Evolutionary conservation across 37 sponge, comb jelly and placozoan genomes (phyloP).

Genomic region (Chondrilla cf. caribensis): DNA sequence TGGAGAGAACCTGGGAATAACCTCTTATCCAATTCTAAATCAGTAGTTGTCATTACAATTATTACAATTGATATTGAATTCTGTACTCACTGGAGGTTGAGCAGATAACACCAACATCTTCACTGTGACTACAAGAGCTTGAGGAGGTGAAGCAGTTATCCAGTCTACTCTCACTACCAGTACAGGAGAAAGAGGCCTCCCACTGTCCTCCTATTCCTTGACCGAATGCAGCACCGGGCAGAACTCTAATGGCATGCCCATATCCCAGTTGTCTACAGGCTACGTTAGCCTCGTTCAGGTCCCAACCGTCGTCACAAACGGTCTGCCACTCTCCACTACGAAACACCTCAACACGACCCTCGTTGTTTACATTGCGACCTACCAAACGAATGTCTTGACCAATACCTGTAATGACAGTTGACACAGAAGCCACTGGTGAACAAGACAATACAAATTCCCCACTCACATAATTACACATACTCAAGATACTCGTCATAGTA

Average conservation of each 20-base stretch:
- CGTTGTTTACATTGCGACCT: neutral
- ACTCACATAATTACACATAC: too few species aligned
- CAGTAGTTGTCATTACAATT: too few species aligned
- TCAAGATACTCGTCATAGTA: too few species aligned
- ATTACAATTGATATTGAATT: too few species aligned
- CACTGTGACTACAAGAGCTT: neutral
- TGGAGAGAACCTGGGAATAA: too few species aligned
- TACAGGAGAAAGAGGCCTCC: neutral
- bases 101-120: conserved; percentile 14
- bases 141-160: neutral
- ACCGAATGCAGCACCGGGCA: conserved; percentile 2
- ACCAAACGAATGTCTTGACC: conserved; percentile 5
- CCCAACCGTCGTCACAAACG: conserved; percentile 13
- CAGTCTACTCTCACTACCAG: neutral
- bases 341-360: conserved; percentile 32
- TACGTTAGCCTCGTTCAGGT: conserved; percentile 1
- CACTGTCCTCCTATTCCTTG: conserved; percentile 15
- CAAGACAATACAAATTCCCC: too few species aligned
- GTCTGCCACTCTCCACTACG: conserved; percentile 14
- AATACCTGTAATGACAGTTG: too few species aligned
- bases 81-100: too few species aligned
- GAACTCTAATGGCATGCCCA: conserved; percentile 7
- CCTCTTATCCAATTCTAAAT: too few species aligned
- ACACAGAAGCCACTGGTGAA: too few species aligned
- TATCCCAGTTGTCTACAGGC: conserved; percentile 14